Evolutionary conservation across 1,140 invertebrate genomes (phyloP), one percentile per base, ranked within the genome.

Genomic region (Atta colombica): DNA sequence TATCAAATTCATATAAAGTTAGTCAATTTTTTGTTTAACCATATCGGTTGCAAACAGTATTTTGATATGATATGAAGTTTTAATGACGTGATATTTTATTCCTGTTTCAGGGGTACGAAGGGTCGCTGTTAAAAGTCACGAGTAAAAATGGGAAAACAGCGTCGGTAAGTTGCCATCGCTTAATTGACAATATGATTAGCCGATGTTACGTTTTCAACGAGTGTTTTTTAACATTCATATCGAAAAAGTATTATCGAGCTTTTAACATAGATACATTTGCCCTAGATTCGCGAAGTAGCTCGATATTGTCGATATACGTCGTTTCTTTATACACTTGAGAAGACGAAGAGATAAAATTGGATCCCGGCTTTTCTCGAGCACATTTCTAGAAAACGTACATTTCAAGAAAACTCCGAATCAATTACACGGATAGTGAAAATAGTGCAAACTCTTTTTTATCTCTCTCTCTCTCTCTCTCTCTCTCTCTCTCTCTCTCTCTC

Each of bases 111-210:
- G 99, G 99, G 87, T 99, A 99, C 95, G 99, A 99, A 96, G 98
- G 99, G 92, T 99, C 99, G 87, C 96, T 99, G 92, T 96, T 99
- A 93, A 99, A 99, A 97, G 98, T 99, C 93, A 99, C 99, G 87
- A 99, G 99, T 96, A 99, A 99, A 97, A 99, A 99, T 97, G 99
- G 99, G 91, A 99, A 99, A 97, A 99, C 99, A 92, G 99, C 99
- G 90, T 99, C 99, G 96, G 99, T 99, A 96, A 99, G 98, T 97
- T 31, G 31, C 53, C 39, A 85, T 45, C 25, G 63, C 35, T 53
- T 71, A 85, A 69, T 85, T 82, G 60, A 31, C 16, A 6, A 51
- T 68, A 87, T 71, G 6, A 60, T 74, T 69, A n/a, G 3, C 0
- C n/a, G 14, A 39, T 8, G 45, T 72, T 66, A 74, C 60, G 21